Percentiles rank a stretch among this genome's conserved stretches.
These are phyloP conservation scores for Festucalex cinctus DNA, from an alignment of 2,113 vertebrate genomes.

Conservation along the genomic window DNA sequence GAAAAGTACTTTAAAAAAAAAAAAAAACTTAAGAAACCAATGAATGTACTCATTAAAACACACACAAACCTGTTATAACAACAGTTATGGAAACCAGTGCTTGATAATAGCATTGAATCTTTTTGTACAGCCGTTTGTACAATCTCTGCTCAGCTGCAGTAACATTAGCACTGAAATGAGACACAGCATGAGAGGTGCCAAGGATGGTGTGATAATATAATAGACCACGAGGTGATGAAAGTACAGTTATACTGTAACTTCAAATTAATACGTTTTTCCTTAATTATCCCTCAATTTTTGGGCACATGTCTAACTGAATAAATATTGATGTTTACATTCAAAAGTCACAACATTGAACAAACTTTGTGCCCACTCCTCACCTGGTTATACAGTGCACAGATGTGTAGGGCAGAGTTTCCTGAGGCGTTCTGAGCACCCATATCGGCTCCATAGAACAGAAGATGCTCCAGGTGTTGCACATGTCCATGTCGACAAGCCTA, in stretches of 20 bases:
- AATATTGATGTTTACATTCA: neutral
- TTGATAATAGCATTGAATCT: no score
- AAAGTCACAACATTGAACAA: neutral
- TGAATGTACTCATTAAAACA: no score
- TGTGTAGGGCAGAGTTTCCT: constrained; percentile 83
- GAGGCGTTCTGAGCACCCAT: constrained; percentile 84
- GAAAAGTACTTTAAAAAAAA: no score
- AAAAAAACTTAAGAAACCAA: no score
- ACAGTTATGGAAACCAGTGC: no score
- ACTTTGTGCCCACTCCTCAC: constrained; percentile 60
- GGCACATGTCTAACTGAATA: neutral
- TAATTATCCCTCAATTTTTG: neutral
- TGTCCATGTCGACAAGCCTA: constrained; percentile 82
- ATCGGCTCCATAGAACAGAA: constrained; percentile 83
- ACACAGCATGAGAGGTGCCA: no score
- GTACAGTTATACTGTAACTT: neutral
- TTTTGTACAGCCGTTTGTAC: no score
- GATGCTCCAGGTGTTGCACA: constrained; percentile 82
- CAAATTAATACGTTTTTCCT: neutral
- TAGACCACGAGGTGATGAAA: neutral
- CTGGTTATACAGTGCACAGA: constrained; percentile 89
- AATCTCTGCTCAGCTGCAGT: no score
- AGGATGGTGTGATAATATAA: no score
- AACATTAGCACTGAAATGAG: no score
- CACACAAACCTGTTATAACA: no score